Evolutionary conservation across 1,140 invertebrate genomes (phyloP).

Genomic region (Leptinotarsa lineolata): DNA sequence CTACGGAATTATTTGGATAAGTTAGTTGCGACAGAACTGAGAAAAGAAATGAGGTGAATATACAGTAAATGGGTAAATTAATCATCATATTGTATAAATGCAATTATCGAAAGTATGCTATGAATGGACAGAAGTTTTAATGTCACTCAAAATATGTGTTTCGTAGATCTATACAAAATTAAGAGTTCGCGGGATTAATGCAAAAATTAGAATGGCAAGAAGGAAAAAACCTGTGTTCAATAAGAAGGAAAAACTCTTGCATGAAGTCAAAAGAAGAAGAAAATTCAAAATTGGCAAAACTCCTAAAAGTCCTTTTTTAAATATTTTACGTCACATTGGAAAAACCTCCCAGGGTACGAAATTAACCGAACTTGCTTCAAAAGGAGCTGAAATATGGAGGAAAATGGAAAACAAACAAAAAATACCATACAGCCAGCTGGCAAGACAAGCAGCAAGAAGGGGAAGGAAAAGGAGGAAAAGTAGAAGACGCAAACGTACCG

Average conservation of each 20-base stretch:
- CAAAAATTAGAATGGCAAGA: too few species aligned
- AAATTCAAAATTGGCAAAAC: slow-evolving; percentile 6
- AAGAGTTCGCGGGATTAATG: too few species aligned
- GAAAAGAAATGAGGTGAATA: too few species aligned
- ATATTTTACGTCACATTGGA: neutral
- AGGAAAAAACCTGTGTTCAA: neutral
- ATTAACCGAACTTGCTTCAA: neutral
- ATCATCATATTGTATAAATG: too few species aligned
- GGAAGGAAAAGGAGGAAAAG: neutral
- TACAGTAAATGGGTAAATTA: too few species aligned
- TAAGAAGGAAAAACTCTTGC: neutral
- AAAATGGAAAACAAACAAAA: neutral
- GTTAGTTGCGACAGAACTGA: too few species aligned
- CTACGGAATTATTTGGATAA: too few species aligned
- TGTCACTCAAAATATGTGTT: too few species aligned
- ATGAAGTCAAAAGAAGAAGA: neutral
- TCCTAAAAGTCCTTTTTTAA: neutral
- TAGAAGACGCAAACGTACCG: neutral
- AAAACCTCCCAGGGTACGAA: neutral
- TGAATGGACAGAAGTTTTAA: too few species aligned
- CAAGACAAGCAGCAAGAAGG: neutral
- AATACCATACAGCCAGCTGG: neutral
- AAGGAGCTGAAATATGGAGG: neutral
- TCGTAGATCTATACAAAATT: too few species aligned
- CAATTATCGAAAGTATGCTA: too few species aligned